These are phyloP conservation scores for Merops nubicus DNA, from an alignment of 2,113 vertebrate genomes.

Conservation along the genomic window DNA sequence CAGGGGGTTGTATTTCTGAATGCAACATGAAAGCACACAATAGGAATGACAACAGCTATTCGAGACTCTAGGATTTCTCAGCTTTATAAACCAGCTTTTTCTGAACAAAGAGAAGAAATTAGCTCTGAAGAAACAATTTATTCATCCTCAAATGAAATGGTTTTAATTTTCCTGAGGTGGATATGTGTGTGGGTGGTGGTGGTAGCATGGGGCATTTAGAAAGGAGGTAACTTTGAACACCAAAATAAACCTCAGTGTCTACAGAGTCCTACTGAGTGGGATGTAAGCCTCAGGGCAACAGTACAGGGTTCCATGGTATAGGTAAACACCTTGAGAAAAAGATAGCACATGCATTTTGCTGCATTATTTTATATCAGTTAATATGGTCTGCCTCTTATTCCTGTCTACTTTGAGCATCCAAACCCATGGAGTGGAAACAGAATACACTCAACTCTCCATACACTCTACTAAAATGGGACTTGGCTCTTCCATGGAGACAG, in stretches of 20 bases:
- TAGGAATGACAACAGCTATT: background rate
- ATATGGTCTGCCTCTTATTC: background rate
- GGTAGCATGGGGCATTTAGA: background rate
- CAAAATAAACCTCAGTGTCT: background rate
- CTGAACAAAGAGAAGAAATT: too few species aligned
- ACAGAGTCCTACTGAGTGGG: background rate
- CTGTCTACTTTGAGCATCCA: background rate
- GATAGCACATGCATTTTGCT: accelerated
- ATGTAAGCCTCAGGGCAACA: background rate
- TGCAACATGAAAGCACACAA: background rate
- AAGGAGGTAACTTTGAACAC: background rate
- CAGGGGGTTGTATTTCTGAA: background rate
- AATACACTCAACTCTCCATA: background rate
- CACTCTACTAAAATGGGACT: background rate
- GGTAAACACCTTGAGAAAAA: background rate
- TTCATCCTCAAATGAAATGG: background rate
- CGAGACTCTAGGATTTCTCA: background rate
- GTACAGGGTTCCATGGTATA: background rate
- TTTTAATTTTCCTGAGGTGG: background rate
- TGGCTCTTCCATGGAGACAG: background rate
- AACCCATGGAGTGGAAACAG: accelerated
- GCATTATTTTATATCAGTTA: background rate
- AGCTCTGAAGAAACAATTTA: background rate
- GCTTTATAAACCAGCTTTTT: background rate
- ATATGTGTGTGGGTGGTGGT: background rate